Conservation (phyloP, 2,888 invertebrate species). For the Drosophila lutescens region DNA sequence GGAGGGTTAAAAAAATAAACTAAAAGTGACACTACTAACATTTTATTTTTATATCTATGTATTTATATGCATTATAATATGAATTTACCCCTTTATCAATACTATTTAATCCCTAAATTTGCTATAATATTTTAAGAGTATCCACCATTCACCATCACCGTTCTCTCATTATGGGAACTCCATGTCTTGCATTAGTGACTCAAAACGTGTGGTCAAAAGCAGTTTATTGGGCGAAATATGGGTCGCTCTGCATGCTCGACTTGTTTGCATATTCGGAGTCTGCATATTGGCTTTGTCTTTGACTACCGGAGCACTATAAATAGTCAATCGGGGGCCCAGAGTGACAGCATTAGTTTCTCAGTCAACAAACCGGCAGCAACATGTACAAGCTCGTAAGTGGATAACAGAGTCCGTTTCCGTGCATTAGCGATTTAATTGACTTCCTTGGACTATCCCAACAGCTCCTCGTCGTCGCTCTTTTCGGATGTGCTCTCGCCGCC, state of each 20-base stretch:
- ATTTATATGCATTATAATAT: neutral
- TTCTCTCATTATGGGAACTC: neutral
- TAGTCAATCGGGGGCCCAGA: conserved; percentile 37
- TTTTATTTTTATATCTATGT: no score
- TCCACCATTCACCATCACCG: neutral
- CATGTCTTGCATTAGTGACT: conserved; percentile 40
- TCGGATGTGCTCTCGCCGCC: conserved; percentile 50
- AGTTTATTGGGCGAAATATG: conserved; percentile 47
- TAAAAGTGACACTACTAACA: no score
- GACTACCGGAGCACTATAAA: conserved; percentile 53
- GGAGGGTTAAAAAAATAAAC: no score
- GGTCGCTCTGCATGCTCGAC: conserved; percentile 53
- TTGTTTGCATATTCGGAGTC: conserved; percentile 70
- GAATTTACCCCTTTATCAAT: no score
- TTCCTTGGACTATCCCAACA: conserved; percentile 27
- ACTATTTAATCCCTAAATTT: neutral
- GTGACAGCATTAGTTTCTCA: conserved; percentile 40
- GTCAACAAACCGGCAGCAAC: conserved; percentile 47
- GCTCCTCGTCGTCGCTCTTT: conserved; percentile 57
- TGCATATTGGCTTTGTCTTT: conserved; percentile 27
- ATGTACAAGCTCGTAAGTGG: conserved; percentile 74
- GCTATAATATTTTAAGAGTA: neutral
- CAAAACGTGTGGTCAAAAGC: conserved; percentile 12
- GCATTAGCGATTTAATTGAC: conserved; percentile 22
- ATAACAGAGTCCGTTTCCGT: neutral